These are phyloP conservation scores for Lithophane ornitopus DNA, from an alignment of 2,888 invertebrate species.

Conservation along the genomic window DNA sequence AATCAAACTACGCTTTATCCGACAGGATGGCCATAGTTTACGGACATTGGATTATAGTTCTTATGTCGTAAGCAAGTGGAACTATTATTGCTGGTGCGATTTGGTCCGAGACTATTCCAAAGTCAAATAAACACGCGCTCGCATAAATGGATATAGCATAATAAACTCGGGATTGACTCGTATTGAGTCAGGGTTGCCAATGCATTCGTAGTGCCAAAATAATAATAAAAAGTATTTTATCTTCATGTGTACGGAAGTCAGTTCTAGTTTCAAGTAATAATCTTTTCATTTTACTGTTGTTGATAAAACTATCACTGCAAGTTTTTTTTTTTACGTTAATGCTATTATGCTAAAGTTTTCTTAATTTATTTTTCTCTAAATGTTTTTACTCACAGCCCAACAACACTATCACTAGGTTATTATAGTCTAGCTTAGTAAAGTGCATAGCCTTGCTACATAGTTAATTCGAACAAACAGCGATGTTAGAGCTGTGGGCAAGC, in stretches of 20 bases:
- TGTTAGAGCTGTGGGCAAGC: conserved; percentile 36
- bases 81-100: conserved; percentile 72
- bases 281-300: background rate
- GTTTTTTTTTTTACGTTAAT: background rate
- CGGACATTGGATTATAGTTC: conserved; percentile 75
- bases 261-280: background rate
- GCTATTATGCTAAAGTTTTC: background rate
- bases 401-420: background rate
- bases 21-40: conserved; percentile 71
- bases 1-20: conserved; percentile 88
- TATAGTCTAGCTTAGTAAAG: background rate
- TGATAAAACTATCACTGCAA: background rate
- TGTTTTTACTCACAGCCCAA: background rate
- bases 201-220: background rate
- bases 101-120: conserved; percentile 79
- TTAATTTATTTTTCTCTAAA: background rate
- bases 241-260: background rate
- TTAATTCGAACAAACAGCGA: conserved; percentile 37
- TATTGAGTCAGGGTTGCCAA: conserved; percentile 76
- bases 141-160: conserved; percentile 87
- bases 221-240: conserved; percentile 15
- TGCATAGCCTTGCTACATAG: conserved; percentile 21
- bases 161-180: conserved; percentile 87
- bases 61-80: conserved; percentile 72
- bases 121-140: conserved; percentile 89